These are phyloP conservation scores for Lepidothrix coronata DNA, from an alignment of 2,113 vertebrate species.

Conservation along the genomic window DNA sequence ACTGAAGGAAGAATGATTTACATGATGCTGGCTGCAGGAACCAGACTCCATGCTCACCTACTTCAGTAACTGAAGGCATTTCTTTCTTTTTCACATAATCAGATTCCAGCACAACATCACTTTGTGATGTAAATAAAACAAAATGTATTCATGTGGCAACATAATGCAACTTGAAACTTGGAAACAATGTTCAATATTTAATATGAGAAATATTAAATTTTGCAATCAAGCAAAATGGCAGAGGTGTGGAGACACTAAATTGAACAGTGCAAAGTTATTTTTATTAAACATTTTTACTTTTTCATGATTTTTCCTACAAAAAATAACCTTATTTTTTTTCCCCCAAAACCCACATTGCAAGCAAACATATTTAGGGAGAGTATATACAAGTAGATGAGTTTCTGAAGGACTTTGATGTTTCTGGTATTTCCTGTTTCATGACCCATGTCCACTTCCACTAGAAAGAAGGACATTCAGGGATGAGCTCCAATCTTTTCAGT, in stretches of 20 bases:
- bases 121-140: background rate
- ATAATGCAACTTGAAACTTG: background rate
- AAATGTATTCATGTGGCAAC: background rate
- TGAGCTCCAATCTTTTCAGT: conserved; percentile 32
- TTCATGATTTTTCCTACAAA: background rate
- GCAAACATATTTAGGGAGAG: background rate
- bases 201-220: background rate
- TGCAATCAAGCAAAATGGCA: background rate
- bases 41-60: background rate
- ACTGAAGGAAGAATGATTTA: background rate
- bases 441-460: conserved; percentile 24
- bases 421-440: conserved; percentile 19
- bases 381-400: background rate
- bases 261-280: background rate
- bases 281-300: background rate
- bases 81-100: background rate
- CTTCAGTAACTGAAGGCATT: background rate
- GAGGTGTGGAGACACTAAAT: background rate
- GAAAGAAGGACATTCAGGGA: conserved; percentile 27
- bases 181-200: background rate
- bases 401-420: conserved; percentile 53
- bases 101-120: background rate
- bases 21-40: background rate
- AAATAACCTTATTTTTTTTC: background rate
- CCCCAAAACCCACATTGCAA: background rate